These are phyloP conservation scores for Pterobdella sp. DNA, from an alignment of 2,888 invertebrate genomes.

Conservation along the genomic window DNA sequence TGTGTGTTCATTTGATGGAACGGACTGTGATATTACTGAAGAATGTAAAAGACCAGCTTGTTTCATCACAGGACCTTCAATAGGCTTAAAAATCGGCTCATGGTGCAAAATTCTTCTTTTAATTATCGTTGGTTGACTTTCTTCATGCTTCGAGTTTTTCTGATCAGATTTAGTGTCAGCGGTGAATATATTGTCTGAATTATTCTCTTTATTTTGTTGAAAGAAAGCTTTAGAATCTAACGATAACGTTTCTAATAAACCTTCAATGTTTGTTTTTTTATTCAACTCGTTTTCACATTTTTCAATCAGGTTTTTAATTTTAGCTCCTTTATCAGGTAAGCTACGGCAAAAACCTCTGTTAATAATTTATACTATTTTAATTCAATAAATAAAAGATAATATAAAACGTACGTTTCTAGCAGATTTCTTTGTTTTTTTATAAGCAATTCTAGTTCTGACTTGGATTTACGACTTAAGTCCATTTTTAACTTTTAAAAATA, in stretches of 20 bases:
- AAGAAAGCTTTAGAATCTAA: no score
- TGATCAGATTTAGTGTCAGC: no score
- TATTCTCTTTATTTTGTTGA: no score
- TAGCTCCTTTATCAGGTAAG: constrained; percentile 5
- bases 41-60: not conserved
- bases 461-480: not conserved
- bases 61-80: not conserved
- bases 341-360: not conserved
- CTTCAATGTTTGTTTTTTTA: not conserved
- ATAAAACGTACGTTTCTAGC: not conserved
- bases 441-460: not conserved
- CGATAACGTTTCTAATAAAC: not conserved
- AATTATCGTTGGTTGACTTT: not conserved
- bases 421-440: not conserved
- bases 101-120: not conserved
- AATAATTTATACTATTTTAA: no score
- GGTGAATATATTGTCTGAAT: no score
- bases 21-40: no score
- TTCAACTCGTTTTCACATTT: not conserved
- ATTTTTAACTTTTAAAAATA: no score
- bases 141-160: no score
- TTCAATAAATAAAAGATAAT: no score
- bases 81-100: not conserved
- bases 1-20: no score
- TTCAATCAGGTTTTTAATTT: not conserved